These are phyloP conservation scores for Ips typographus DNA, from an alignment of 1,140 invertebrate genomes.

Conservation along the genomic window DNA sequence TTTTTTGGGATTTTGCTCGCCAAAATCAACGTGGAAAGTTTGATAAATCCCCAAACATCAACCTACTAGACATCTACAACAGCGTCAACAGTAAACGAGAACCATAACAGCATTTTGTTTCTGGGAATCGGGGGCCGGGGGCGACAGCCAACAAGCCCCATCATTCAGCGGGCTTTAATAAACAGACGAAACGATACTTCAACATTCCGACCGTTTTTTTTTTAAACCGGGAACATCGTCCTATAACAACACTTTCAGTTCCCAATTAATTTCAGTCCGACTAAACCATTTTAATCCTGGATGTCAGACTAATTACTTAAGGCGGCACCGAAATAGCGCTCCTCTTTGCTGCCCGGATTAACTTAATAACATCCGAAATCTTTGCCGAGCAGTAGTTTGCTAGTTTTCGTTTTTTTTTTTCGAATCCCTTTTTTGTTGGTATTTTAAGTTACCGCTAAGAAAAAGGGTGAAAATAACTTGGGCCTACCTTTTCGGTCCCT, in stretches of 20 bases:
- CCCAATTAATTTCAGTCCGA: constrained; percentile 37
- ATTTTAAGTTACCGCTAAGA: too few species aligned
- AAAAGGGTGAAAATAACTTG: too few species aligned
- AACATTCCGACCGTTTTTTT: constrained; percentile 17
- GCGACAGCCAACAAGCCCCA: not conserved
- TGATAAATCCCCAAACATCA: too few species aligned
- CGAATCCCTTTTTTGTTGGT: not conserved
- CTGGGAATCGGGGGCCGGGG: too few species aligned
- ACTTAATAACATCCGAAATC: constrained; percentile 39
- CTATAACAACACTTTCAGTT: constrained; percentile 36
- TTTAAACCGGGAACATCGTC: constrained; percentile 28
- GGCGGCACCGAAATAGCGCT: constrained; percentile 39
- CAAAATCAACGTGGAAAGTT: too few species aligned
- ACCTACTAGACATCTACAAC: too few species aligned
- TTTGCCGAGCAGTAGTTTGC: constrained; percentile 15
- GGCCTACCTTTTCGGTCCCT: constrained; percentile 67
- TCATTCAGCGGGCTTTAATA: constrained; percentile 4
- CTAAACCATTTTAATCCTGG: constrained; percentile 37
- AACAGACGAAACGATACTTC: constrained; percentile 20
- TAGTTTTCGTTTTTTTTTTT: not conserved
- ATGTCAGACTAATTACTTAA: constrained; percentile 42
- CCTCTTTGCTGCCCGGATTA: constrained; percentile 39
- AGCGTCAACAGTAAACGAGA: too few species aligned
- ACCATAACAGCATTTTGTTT: too few species aligned
- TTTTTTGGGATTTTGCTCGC: too few species aligned